Base-by-base conservation (phyloP, 2,113 vertebrate genomes). In the Colossoma macropomum region DNA sequence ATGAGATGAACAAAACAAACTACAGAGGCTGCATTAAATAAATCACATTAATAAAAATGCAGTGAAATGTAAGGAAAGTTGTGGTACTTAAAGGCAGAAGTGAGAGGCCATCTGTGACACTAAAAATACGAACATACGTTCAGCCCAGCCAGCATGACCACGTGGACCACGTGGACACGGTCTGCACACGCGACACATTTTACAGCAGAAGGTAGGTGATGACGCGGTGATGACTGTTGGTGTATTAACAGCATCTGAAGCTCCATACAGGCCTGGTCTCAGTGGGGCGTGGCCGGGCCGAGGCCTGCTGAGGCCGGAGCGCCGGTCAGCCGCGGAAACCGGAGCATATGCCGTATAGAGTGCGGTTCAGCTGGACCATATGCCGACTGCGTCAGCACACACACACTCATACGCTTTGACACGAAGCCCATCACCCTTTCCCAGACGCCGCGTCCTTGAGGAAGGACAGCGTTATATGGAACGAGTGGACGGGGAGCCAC, bases 311-410 rank as follows among this genome's bases (percentile, higher is more conserved):
- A 75, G 80, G 65, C 27, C 23, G 59, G 62, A 65, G 59, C 56
- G 38, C 11, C 30, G 56, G 73, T 73, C 54, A 52, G 62, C 75
- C 30, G 66, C 62, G 85, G 74, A 85, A 62, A 74, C 52, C 10
- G 75, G 84, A 82, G 81, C 89, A 93, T 90, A 88, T 92, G 89
- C 86, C 80, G 79, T 32, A 68, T 76, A 74, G 81, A 86, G 23
- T 83, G 87, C 81, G 87, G 84, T 85, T 89, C 87, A 91, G 87
- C 89, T 86, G 85, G 77, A 63, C 76, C 90, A 85, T 92, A 90
- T 92, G 90, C 85, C 13, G 59, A n/a, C 59, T 62, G n/a, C 60
- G 65, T 32, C 62, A 68, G 17, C 50, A 72, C 68, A 73, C 12
- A 9, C 32, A 34, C 19, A 52, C n/a, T n/a, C 62, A 68, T 45